Evolutionary conservation across 2,888 invertebrate genomes (phyloP), one percentile per base, ranked within the genome.

Genomic region (Hypomecis atomaria): DNA sequence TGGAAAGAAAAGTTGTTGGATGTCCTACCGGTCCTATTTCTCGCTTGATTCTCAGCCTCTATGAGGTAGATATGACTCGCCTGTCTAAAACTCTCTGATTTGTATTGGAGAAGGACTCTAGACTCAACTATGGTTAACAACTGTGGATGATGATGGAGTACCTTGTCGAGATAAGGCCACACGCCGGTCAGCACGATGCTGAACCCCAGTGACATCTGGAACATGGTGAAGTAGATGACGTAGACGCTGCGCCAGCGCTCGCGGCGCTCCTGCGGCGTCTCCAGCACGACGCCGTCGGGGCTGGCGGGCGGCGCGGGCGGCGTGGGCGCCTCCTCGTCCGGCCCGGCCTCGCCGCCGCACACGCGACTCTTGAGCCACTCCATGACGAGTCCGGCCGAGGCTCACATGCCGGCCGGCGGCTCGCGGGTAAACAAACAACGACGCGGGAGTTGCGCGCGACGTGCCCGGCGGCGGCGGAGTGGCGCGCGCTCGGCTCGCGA

Each of bases 141-240:
- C 23, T 23, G 23, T 3, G 23, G 23, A 23, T 23, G 23, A 23
- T 23, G 23, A 23, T 23, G 23, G 69, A 36, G 84, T 90, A 97
- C 97, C 94, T 96, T 96, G 81, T 96, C 95, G 63, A 98, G 94
- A 84, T 96, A 98, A 1, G 97, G 97, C 97, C 97, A 98, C 52
- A 97, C 96, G 61, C 97, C 97, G 0, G 97, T 97, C 49, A 98
- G 93, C 72, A 97, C 95, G 73, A 97, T 96, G 84, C 97, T 97
- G 88, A 97, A 97, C 36, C 97, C 97, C 55, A 98, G 91, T 0
- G 97, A 96, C 95, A 97, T 97, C 71, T 97, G 94, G 89, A 98
- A 97, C 96, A 97, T 97, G 60, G 97, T 97, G 86, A 97, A 97
- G 88, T 97, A 97, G 79, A 97, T 96, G 48, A 96, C 94, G 78